A percentile compares a stretch with the other conserved stretches of the same genome.
phyloP scores from a whole-genome alignment of 2,113 vertebrate genomes.

The Mesitornis unicolor region DNA sequence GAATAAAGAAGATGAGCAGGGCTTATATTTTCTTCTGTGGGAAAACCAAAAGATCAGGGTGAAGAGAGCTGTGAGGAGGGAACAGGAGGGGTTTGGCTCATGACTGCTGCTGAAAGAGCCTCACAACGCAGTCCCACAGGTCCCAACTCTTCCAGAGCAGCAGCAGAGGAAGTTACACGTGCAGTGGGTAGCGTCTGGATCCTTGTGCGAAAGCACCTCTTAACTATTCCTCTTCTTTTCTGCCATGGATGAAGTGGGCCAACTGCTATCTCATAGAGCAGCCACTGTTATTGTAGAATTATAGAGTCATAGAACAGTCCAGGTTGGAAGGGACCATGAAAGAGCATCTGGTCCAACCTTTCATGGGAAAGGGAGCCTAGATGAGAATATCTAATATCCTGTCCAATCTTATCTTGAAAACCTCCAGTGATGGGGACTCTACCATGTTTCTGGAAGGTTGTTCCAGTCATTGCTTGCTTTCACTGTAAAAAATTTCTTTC shows the following conservation, averaged over 20 bases:
- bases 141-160: not conserved
- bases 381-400: not conserved
- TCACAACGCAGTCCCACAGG: rapidly evolving
- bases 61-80: not conserved
- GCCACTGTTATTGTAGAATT: not conserved
- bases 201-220: not conserved
- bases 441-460: not conserved
- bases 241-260: not conserved
- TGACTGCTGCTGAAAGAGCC: not conserved
- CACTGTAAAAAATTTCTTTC: not conserved
- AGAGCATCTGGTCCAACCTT: not conserved
- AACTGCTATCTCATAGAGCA: not conserved
- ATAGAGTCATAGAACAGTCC: not conserved
- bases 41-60: not conserved
- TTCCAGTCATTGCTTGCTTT: not conserved
- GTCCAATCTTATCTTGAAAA: not conserved
- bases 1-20: not conserved
- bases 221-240: not conserved
- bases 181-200: rapidly evolving
- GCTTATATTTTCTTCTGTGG: not conserved
- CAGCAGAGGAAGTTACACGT: not conserved
- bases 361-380: not conserved
- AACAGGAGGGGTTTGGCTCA: not conserved
- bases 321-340: rapidly evolving
- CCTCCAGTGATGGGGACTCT: rapidly evolving